Percentiles rank a stretch among this genome's conserved stretches.
Conservation (phyloP, 2,797 vertebrate genomes). For the Falco cherrug region DNA sequence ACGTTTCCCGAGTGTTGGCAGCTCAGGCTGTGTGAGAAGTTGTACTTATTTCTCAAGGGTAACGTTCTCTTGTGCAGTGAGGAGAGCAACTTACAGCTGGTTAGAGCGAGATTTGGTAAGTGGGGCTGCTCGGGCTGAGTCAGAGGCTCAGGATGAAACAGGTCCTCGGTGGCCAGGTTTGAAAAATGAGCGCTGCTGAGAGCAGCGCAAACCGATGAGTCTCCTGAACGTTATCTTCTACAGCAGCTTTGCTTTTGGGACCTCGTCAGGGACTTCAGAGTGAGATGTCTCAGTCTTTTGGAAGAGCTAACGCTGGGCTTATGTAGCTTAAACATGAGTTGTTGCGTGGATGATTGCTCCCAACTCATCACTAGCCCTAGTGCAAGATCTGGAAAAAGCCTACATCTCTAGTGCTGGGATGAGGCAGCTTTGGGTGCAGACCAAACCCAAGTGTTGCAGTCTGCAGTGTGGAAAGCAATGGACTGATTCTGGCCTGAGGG, state of each 20-base stretch:
- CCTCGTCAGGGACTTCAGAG: background rate
- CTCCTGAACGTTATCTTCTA: background rate
- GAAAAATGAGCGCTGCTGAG: background rate
- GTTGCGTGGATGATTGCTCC: background rate
- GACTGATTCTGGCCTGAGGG: background rate
- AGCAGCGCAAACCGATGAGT: background rate
- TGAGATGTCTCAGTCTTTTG: background rate
- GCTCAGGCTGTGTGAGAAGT: rapidly evolving
- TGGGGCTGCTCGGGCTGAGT: background rate
- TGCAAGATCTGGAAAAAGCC: background rate
- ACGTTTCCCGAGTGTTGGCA: background rate
- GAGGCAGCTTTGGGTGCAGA: background rate
- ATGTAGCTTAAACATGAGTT: background rate
- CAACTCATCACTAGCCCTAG: background rate
- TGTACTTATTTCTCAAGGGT: background rate
- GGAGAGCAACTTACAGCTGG: background rate
- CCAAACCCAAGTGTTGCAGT: background rate
- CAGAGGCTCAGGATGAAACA: background rate
- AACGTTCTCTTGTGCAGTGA: background rate
- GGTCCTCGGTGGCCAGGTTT: background rate
- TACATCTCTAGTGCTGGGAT: background rate
- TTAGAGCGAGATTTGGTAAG: background rate
- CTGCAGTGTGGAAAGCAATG: background rate
- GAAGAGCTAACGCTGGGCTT: background rate
- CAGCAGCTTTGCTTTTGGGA: background rate